phyloP scores from a whole-genome alignment of 1,140 invertebrate genomes.

The Diprion similis region DNA sequence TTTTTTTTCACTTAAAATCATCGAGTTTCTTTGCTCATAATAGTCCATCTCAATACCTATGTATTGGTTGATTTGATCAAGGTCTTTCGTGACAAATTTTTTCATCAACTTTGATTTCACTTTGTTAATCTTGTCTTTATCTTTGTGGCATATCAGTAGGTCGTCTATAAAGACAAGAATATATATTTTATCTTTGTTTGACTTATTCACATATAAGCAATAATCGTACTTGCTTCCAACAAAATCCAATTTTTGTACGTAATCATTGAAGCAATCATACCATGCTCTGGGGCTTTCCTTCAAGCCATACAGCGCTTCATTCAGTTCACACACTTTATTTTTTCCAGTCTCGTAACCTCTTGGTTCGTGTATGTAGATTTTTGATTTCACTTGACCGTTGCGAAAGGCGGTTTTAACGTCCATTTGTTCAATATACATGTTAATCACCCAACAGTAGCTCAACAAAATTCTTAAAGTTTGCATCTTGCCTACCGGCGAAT shows the following conservation, averaged over 20 bases:
- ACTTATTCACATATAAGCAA: constrained; percentile 30
- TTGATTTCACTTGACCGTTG: constrained; percentile 50
- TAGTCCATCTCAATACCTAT: constrained; percentile 44
- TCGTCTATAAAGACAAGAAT: constrained; percentile 33
- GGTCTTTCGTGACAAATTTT: constrained; percentile 32
- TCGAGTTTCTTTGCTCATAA: constrained; percentile 35
- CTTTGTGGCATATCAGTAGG: constrained; percentile 23
- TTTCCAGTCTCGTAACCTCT: constrained; percentile 41
- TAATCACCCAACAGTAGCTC: constrained; percentile 40
- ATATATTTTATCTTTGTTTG: constrained; percentile 33
- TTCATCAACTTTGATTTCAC: constrained; percentile 40
- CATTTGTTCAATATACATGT: constrained; percentile 43
- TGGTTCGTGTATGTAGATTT: constrained; percentile 55
- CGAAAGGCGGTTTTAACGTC: constrained; percentile 53
- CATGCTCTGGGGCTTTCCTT: constrained; percentile 34
- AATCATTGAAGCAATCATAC: constrained; percentile 45
- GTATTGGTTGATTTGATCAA: constrained; percentile 39
- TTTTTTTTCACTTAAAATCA: constrained; percentile 47
- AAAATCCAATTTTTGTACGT: constrained; percentile 22
- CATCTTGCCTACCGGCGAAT: constrained; percentile 36
- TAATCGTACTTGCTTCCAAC: constrained; percentile 26
- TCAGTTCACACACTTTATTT: constrained; percentile 39
- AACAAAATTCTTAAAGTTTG: constrained; percentile 35
- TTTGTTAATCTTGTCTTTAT: constrained; percentile 34
- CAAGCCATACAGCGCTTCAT: constrained; percentile 37